Evolutionary conservation across 2,797 vertebrate genomes (phyloP).

Genomic region (Fratercula arctica): DNA sequence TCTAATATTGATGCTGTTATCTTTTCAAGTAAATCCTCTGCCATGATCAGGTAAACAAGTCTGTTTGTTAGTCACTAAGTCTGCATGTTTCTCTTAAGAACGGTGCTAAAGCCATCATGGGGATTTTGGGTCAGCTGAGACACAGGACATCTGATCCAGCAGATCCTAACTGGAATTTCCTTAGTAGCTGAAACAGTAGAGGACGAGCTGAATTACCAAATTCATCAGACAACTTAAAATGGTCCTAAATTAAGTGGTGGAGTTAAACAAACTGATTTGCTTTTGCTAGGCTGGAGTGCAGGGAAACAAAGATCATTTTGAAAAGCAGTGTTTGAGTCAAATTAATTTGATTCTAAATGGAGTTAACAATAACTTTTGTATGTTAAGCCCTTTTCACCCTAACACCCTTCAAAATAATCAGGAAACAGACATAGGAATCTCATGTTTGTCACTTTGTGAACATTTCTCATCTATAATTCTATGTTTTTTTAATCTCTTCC

Average conservation of each 20-base stretch:
- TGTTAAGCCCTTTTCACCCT: not conserved
- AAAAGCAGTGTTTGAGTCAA: not conserved
- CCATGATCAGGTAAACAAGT: slow-evolving; percentile 5
- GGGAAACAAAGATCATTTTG: not conserved
- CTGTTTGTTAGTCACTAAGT: not conserved
- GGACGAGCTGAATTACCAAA: slow-evolving; percentile 70
- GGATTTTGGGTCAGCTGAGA: slow-evolving; percentile 73
- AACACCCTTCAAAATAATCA: not conserved
- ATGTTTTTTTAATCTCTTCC: slow-evolving; percentile 10
- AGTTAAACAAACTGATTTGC: slow-evolving; percentile 16
- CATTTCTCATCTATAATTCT: not conserved
- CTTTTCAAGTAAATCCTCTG: not conserved
- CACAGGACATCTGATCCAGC: slow-evolving; percentile 69
- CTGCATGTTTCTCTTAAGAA: slow-evolving; percentile 59
- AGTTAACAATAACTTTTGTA: not conserved
- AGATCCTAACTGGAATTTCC: slow-evolving; percentile 71
- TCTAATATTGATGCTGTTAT: not conserved
- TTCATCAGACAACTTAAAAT: slow-evolving; percentile 68
- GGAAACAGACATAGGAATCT: not conserved
- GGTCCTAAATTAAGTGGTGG: slow-evolving; percentile 54
- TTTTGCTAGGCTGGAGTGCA: not conserved
- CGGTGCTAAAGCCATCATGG: slow-evolving; percentile 61
- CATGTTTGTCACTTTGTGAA: not conserved
- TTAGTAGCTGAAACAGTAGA: slow-evolving; percentile 77
- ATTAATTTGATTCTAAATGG: not conserved